Evolutionary conservation across 2,888 invertebrate genomes (phyloP), one percentile per base, ranked within the genome.

Genomic region (Leptinotarsa haldemani): DNA sequence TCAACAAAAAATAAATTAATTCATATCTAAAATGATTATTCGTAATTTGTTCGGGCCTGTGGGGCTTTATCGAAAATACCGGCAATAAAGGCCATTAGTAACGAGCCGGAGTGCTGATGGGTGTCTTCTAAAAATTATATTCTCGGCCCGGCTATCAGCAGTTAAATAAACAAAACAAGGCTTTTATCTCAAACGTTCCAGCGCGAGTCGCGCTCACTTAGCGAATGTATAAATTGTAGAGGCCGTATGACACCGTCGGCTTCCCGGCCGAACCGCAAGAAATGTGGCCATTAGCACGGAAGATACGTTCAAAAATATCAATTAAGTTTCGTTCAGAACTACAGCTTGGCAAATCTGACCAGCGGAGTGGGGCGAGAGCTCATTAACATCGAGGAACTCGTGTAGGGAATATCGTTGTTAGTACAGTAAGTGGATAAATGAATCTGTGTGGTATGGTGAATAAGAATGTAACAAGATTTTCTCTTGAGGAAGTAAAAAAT

Each of bases 101-200:
- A 78, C 77, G 73, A 74, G 76, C 74, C 63, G 73, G 61, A 72
- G 76, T 71, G 77, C 73, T 78, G 78, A 80, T 82, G 79, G 78
- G 80, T 75, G 80, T 80, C 79, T 78, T 75, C 80, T 80, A 80
- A 81, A 83, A 84, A 83, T 82, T 82, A 83, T 82, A 83, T 80
- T 80, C 81, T 76, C 75, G 76, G 73, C 70, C 77, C 74, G 74
- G 71, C 79, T 83, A 83, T 84, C 84, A 81, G 81, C 81, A 80
- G 77, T 81, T 82, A 83, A 84, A 84, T 82, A 83, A 84, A 85
- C 80, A 79, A 81, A 82, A 86, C 85, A 85, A 81, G 84, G 79
- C 82, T 84, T 83, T 86, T 86, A 86, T 86, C 86, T 86, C 82
- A 84, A 85, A 85, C 85, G 84, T 83, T 83, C 80, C 80, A 83